These are phyloP conservation scores for Enteromius unitaeniatus DNA, from an alignment of 2,797 vertebrate species.

Conservation along the genomic window DNA sequence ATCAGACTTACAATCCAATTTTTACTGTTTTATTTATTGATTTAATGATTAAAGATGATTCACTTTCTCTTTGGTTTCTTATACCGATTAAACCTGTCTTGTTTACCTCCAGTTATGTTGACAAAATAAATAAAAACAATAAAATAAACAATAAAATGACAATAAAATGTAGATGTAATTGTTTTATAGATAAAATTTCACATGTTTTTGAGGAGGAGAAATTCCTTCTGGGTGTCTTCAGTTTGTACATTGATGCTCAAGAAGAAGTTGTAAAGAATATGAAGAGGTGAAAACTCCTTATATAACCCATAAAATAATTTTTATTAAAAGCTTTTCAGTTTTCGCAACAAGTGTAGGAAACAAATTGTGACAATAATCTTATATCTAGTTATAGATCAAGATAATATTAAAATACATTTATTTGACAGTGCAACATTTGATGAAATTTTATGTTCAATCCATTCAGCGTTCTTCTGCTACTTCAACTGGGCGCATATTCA, in stretches of 20 bases:
- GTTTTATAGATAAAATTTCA: slow-evolving; percentile 6
- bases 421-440: too few species aligned
- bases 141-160: not conserved
- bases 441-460: not conserved
- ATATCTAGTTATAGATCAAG: not conserved
- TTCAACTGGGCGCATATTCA: not conserved
- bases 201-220: not conserved
- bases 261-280: not conserved
- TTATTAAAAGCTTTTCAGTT: not conserved
- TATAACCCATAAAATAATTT: not conserved
- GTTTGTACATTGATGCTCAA: not conserved
- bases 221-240: not conserved
- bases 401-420: not conserved
- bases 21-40: not conserved
- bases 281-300: slow-evolving; percentile 2
- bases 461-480: not conserved
- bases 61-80: not conserved
- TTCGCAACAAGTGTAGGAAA: not conserved
- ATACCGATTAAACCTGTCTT: not conserved
- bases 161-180: not conserved
- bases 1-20: not conserved
- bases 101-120: not conserved
- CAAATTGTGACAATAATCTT: not conserved
- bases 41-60: not conserved
- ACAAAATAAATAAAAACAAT: not conserved